phyloP scores from a whole-genome alignment of 23 tunicate species.

The Styela plicata region DNA sequence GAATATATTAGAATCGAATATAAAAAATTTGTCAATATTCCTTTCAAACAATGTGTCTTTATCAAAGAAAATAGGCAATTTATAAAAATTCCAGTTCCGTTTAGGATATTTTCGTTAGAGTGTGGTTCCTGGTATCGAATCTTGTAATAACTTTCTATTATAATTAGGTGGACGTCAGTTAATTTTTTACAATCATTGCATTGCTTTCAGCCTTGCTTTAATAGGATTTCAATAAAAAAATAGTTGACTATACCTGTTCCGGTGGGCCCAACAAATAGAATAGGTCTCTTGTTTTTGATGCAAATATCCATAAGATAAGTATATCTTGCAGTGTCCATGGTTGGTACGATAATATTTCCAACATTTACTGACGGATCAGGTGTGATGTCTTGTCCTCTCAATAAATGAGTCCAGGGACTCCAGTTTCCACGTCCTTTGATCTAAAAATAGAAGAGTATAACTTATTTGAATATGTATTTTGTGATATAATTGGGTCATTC shows the following conservation, averaged over 20 bases:
- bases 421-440: slow-evolving; percentile 76
- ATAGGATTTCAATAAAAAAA: background rate
- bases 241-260: slow-evolving; percentile 78
- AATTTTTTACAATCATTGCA: no score
- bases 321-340: slow-evolving; percentile 98
- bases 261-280: slow-evolving; percentile 93
- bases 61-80: no score
- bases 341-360: slow-evolving; percentile 91
- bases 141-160: no score
- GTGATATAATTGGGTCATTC: no score
- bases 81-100: no score
- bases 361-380: slow-evolving; percentile 67
- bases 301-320: slow-evolving; percentile 86
- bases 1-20: no score
- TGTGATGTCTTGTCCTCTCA: slow-evolving; percentile 51
- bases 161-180: no score
- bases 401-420: slow-evolving; percentile 81
- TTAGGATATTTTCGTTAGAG: no score
- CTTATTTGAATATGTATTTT: no score
- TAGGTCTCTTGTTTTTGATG: slow-evolving; percentile 77
- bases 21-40: no score
- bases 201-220: background rate
- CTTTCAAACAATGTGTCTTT: no score
- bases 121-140: no score
- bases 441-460: slow-evolving; percentile 23